These are phyloP conservation scores for Drosophila fulvimacula DNA, from an alignment of 2,888 invertebrate species.

Conservation along the genomic window DNA sequence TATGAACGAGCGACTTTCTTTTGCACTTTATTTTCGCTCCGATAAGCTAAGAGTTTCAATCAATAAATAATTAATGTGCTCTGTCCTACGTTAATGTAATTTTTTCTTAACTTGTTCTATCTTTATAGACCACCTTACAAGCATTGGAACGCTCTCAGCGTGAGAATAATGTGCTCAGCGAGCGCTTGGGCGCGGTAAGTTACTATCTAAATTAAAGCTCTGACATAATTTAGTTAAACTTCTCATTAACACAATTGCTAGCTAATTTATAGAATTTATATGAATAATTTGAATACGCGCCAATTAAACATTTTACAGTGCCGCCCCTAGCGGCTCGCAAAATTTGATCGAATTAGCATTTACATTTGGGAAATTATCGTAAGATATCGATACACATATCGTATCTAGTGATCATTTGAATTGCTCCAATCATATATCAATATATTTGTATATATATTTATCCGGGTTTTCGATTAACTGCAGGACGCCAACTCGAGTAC, in stretches of 20 bases:
- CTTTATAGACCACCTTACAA: constrained; percentile 86
- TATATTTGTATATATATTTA: not conserved
- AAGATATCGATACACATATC: constrained; percentile 1
- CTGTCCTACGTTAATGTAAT: constrained; percentile 6
- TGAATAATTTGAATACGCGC: not conserved
- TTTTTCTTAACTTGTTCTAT: constrained; percentile 9
- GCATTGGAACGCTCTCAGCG: constrained; percentile 90
- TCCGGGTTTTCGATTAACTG: not conserved
- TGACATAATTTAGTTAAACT: not conserved
- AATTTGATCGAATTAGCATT: not conserved
- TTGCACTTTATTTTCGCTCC: constrained; percentile 24
- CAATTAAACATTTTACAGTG: not conserved
- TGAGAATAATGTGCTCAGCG: constrained; percentile 90
- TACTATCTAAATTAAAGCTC: not conserved
- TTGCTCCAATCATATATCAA: not conserved
- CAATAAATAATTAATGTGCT: constrained; percentile 11
- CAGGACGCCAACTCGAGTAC: constrained; percentile 81
- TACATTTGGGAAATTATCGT: not conserved
- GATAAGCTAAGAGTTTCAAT: constrained; percentile 30
- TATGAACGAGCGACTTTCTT: constrained; percentile 60
- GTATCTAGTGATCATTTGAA: not conserved
- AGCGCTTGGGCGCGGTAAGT: constrained; percentile 88
- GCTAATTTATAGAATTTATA: not conserved
- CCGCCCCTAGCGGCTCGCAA: not conserved
- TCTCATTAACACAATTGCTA: not conserved